phyloP scores from a whole-genome alignment of 2,113 vertebrate genomes.

The Phalacrocorax carbo region DNA sequence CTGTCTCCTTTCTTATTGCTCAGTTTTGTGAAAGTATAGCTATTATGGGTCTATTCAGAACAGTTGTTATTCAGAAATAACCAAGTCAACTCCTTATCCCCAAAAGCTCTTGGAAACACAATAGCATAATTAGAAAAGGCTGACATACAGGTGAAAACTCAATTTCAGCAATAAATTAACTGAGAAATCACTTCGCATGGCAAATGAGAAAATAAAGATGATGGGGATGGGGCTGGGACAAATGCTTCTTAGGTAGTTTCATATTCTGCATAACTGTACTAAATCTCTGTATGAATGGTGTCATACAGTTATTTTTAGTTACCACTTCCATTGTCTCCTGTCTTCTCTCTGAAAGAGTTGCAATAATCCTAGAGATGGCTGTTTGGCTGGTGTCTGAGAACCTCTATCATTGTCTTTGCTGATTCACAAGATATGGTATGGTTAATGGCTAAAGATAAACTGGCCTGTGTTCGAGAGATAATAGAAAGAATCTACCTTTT shows the following conservation, averaged over 20 bases:
- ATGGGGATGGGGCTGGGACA: background rate
- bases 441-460: background rate
- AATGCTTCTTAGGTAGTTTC: background rate
- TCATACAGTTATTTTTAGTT: background rate
- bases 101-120: background rate
- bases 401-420: background rate
- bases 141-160: background rate
- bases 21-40: background rate
- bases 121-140: background rate
- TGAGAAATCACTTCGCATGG: background rate
- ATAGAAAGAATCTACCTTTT: background rate
- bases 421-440: background rate
- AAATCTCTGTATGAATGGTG: background rate
- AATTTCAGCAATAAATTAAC: background rate
- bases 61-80: background rate
- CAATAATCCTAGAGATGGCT: background rate
- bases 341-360: background rate
- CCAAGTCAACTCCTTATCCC: background rate
- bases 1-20: background rate
- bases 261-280: background rate
- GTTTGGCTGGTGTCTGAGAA: background rate
- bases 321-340: background rate
- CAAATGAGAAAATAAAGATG: background rate
- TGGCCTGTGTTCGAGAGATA: background rate
- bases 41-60: background rate